Evolutionary conservation across 2,888 invertebrate species (phyloP).

Genomic region (Marasmarcha lunaedactyla): DNA sequence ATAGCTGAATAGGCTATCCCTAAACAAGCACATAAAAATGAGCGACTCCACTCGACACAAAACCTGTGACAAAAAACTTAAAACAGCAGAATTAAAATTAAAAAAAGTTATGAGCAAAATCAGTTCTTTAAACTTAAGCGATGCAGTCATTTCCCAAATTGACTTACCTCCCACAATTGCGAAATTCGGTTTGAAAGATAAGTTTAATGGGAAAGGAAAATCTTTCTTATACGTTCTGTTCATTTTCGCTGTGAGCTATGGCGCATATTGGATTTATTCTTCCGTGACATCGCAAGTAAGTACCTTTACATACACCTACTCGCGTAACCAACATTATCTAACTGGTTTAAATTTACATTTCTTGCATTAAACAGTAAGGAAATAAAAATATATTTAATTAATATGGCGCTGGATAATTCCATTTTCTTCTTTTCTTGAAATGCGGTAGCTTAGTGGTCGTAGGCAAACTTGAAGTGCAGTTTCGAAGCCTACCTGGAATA

Average conservation of each 20-base stretch:
- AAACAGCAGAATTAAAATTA: constrained; percentile 44
- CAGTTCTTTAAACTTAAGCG: constrained; percentile 32
- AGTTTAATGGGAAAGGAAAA: background rate
- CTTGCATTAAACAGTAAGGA: no score
- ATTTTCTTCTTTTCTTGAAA: no score
- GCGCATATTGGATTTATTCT: constrained; percentile 24
- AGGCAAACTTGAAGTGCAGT: no score
- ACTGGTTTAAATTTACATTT: no score
- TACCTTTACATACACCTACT: no score
- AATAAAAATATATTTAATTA: no score
- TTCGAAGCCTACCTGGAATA: no score
- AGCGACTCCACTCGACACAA: constrained; percentile 24
- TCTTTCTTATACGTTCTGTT: constrained; percentile 10
- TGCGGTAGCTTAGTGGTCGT: no score
- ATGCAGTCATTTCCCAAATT: constrained; percentile 30
- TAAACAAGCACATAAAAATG: no score
- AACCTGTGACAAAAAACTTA: constrained; percentile 39
- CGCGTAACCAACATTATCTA: no score
- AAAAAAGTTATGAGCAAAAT: constrained; percentile 45
- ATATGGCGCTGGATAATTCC: no score
- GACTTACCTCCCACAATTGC: constrained; percentile 18
- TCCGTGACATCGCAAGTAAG: constrained; percentile 23
- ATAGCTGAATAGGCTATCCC: no score
- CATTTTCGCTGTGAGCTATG: constrained; percentile 11
- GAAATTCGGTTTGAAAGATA: constrained; percentile 1